A percentile compares a stretch with the other conserved stretches of the same genome.
phyloP scores from a whole-genome alignment of 2,113 vertebrate genomes.

The Vimba vimba region DNA sequence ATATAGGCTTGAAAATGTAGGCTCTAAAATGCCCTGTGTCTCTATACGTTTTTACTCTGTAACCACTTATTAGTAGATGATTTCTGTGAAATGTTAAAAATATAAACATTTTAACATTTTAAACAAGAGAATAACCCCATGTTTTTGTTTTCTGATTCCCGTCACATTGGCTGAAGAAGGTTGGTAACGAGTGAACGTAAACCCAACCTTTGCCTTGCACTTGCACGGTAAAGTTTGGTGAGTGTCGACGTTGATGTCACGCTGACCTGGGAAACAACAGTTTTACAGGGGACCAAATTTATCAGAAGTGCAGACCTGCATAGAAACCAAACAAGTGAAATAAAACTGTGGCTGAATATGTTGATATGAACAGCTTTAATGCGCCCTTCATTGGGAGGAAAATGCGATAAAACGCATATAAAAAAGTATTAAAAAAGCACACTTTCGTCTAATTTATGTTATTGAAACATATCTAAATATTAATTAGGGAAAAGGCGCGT shows the following conservation, averaged over 20 bases:
- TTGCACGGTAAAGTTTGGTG: constrained; percentile 28
- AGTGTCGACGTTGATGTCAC: constrained; percentile 10
- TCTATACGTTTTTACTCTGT: neutral
- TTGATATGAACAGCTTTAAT: neutral
- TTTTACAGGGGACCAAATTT: neutral
- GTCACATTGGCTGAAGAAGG: too few relatives aligned
- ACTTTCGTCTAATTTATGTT: neutral
- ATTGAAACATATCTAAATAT: neutral
- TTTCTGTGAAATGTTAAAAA: neutral
- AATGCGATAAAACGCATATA: neutral
- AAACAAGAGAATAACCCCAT: neutral
- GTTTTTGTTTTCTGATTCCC: neutral
- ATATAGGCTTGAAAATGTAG: neutral
- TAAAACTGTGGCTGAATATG: neutral
- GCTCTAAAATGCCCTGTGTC: neutral
- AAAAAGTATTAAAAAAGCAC: neutral
- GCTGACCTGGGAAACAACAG: neutral
- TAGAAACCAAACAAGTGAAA: neutral
- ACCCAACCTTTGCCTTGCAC: constrained; percentile 55
- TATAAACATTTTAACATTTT: too few relatives aligned
- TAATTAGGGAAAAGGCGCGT: neutral
- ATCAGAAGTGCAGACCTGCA: neutral
- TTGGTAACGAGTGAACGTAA: constrained; percentile 1
- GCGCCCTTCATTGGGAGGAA: neutral
- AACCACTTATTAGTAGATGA: neutral